Percentiles rank a stretch among this genome's conserved stretches.
Evolutionary conservation across 1,140 invertebrate genomes (phyloP).

Genomic region (Heliconius nattereri): DNA sequence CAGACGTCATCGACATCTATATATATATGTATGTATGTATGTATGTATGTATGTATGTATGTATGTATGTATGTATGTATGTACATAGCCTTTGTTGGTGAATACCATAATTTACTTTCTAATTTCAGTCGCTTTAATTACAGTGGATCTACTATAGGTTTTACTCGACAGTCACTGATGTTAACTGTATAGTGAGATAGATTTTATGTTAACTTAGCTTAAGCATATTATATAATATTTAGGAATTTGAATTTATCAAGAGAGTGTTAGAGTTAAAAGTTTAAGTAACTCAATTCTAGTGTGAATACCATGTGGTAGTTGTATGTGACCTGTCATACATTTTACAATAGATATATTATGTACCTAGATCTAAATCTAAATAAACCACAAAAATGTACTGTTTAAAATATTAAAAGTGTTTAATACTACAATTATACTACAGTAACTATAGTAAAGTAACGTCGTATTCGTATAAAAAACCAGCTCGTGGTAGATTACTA

Average conservation of each 20-base stretch:
- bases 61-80: constrained; percentile 6
- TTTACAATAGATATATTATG: too few relatives aligned
- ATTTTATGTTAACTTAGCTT: neutral
- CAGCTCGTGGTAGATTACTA: constrained; percentile 18
- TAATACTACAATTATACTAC: neutral
- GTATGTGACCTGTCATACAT: too few relatives aligned
- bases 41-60: neutral
- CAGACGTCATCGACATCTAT: neutral
- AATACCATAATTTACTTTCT: constrained; percentile 46
- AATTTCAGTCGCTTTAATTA: constrained; percentile 55
- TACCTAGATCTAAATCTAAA: neutral
- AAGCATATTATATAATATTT: too few relatives aligned
- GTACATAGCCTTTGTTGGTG: constrained; percentile 20
- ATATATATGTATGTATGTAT: neutral
- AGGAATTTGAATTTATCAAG: too few relatives aligned
- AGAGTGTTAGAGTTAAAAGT: too few relatives aligned
- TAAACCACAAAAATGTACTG: neutral
- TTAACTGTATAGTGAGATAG: neutral
- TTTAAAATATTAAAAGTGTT: neutral
- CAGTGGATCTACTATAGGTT: constrained; percentile 22
- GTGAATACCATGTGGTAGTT: too few relatives aligned
- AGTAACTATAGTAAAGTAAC: neutral
- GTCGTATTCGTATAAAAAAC: constrained; percentile 23
- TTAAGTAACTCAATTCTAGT: too few relatives aligned
- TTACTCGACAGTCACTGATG: neutral